Conservation (phyloP, 2,888 invertebrate genomes). For the Caenorhabditis zanzibari region DNA sequence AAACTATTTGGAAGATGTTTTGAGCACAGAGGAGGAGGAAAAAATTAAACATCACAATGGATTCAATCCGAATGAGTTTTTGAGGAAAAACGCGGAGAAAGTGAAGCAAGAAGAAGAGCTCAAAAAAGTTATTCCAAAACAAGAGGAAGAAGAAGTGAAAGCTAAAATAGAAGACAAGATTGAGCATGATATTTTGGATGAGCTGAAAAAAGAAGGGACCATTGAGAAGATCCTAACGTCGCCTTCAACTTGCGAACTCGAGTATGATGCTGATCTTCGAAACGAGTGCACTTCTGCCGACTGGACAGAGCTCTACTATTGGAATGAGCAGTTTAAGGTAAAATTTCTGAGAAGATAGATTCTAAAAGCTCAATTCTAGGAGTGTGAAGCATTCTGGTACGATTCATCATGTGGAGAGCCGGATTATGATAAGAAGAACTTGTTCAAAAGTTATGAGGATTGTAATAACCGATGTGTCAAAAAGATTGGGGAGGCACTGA, state of each 20-base stretch:
- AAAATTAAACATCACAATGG: constrained; percentile 6
- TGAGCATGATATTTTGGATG: constrained; percentile 18
- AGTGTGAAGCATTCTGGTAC: constrained; percentile 80
- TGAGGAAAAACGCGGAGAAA: constrained; percentile 32
- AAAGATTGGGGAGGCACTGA: constrained; percentile 10
- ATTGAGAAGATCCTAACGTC: constrained; percentile 13
- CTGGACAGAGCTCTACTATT: constrained; percentile 70
- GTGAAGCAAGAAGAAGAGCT: background rate
- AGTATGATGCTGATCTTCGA: constrained; percentile 61
- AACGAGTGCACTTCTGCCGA: constrained; percentile 64
- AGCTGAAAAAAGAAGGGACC: constrained; percentile 9
- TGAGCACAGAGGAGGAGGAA: constrained; percentile 28
- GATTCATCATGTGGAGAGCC: constrained; percentile 75
- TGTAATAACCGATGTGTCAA: constrained; percentile 60
- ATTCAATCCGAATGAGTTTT: constrained; percentile 50
- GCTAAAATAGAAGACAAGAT: constrained; percentile 7
- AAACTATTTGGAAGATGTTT: constrained; percentile 52
- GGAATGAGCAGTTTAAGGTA: constrained; percentile 62
- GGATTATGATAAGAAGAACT: constrained; percentile 58
- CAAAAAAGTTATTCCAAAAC: background rate
- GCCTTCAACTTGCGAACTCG: constrained; percentile 37
- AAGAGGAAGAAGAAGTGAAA: constrained; percentile 12
- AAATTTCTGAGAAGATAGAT: background rate
- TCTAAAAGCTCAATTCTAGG: constrained; percentile 42
- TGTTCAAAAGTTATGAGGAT: constrained; percentile 60